Conservation (phyloP, 2,113 vertebrate genomes). For the Cyanocitta stelleri region DNA sequence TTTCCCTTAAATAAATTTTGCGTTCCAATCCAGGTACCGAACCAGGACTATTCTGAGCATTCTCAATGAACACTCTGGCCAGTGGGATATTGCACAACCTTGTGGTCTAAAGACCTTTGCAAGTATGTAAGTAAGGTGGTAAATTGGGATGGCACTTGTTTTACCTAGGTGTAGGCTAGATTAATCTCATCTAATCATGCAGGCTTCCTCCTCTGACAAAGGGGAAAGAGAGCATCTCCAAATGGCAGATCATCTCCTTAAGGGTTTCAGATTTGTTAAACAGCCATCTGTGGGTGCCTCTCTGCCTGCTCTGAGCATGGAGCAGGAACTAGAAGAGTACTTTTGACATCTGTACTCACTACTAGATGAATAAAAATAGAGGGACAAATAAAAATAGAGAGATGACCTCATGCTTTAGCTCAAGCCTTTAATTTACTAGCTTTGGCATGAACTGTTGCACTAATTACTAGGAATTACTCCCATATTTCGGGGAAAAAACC, state of each 20-base stretch:
- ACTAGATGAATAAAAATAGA: background rate
- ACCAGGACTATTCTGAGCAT: background rate
- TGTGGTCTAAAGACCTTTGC: background rate
- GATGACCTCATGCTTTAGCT: background rate
- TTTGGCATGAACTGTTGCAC: background rate
- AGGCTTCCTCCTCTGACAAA: background rate
- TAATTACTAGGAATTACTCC: background rate
- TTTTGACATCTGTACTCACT: background rate
- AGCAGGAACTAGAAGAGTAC: background rate
- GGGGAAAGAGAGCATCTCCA: background rate
- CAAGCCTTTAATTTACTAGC: background rate
- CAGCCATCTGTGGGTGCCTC: background rate
- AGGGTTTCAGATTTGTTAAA: background rate
- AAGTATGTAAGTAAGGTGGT: background rate
- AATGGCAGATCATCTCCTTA: background rate
- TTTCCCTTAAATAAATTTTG: background rate
- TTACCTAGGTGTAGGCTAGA: background rate
- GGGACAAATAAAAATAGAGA: background rate
- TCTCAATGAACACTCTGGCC: background rate
- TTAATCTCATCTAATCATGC: background rate
- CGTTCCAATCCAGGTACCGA: background rate
- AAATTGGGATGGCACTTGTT: background rate
- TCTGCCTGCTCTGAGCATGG: background rate
- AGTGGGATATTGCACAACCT: background rate
- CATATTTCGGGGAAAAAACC: background rate